Evolutionary conservation across 2,888 invertebrate genomes (phyloP), one percentile per base, ranked within the genome.

Genomic region (Vesta saturnalis): DNA sequence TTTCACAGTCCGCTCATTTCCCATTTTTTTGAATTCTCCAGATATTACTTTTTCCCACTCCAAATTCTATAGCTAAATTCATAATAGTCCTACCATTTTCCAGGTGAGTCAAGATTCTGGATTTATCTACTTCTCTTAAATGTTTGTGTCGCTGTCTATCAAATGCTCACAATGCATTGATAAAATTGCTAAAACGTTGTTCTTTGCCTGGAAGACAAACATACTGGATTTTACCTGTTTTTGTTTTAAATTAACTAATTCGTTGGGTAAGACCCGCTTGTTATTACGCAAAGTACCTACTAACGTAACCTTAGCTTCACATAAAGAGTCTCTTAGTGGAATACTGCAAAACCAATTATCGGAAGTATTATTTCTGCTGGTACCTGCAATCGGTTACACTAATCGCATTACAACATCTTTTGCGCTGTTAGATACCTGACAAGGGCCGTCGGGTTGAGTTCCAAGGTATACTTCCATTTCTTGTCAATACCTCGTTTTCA

Each of bases 101-200:
- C n/a, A n/a, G n/a, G n/a, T n/a, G n/a, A n/a, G n/a, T n/a, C n/a
- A n/a, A n/a, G n/a, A n/a, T n/a, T n/a, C n/a, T n/a, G n/a, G n/a
- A n/a, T n/a, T n/a, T n/a, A n/a, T n/a, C n/a, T n/a, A n/a, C n/a
- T n/a, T n/a, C n/a, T n/a, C n/a, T n/a, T n/a, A n/a, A n/a, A n/a
- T n/a, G n/a, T 49, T 18, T 4, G 15, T 49, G 16, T 49, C 2
- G 10, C 18, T 49, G 15, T 49, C 49, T 49, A 15, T 18, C 1
- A n/a, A 49, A 49, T 49, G n/a, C n/a, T n/a, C 49, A 49, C 14
- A 49, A 16, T 49, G 49, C 49, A 49, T 49, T 15, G 49, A 49
- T 3, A 10, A 49, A 49, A 49, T 49, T 14, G 49, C 49, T 16
- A 49, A 49, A 49, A 49, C 16, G 16, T 49, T 18, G 14, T 43